Evolutionary conservation across 2,888 invertebrate species (phyloP).

Genomic region (Caenorhabditis sp.): DNA sequence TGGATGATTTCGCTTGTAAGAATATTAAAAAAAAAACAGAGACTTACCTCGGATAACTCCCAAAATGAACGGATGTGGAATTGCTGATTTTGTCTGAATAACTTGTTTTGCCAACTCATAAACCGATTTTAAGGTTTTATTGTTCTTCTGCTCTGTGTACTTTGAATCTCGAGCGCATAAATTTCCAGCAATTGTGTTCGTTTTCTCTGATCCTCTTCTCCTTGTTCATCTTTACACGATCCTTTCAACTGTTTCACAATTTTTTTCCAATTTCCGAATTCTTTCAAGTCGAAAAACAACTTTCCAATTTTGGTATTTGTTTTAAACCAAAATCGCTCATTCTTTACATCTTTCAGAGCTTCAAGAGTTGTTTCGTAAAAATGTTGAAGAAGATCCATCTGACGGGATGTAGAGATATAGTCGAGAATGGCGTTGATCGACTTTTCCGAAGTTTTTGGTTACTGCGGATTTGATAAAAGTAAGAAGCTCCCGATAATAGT

Average conservation of each 20-base stretch:
- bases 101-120: slow-evolving; percentile 98
- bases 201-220: slow-evolving; percentile 70
- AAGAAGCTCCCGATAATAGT: slow-evolving; percentile 89
- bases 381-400: slow-evolving; percentile 94
- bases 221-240: slow-evolving; percentile 78
- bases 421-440: slow-evolving; percentile 99
- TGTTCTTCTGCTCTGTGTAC: slow-evolving; percentile 99
- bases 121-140: slow-evolving; percentile 81
- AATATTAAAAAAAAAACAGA: slow-evolving; percentile 6
- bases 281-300: slow-evolving; percentile 93
- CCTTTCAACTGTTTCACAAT: slow-evolving; percentile 95
- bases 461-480: slow-evolving; percentile 99
- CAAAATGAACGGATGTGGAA: slow-evolving; percentile 99
- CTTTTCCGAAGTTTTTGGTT: slow-evolving; percentile 97
- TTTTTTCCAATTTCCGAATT: slow-evolving; percentile 90
- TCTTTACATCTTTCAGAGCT: slow-evolving; percentile 83
- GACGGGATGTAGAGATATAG: slow-evolving; percentile 98
- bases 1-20: neutral
- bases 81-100: slow-evolving; percentile 96
- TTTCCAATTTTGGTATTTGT: slow-evolving; percentile 98
- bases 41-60: slow-evolving; percentile 92
- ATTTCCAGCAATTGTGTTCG: slow-evolving; percentile 95
- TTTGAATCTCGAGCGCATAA: slow-evolving; percentile 98
- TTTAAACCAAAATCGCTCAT: slow-evolving; percentile 98
- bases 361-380: slow-evolving; percentile 86